Base-by-base conservation (phyloP, 2,888 invertebrate species). In the Metellina segmentata region DNA sequence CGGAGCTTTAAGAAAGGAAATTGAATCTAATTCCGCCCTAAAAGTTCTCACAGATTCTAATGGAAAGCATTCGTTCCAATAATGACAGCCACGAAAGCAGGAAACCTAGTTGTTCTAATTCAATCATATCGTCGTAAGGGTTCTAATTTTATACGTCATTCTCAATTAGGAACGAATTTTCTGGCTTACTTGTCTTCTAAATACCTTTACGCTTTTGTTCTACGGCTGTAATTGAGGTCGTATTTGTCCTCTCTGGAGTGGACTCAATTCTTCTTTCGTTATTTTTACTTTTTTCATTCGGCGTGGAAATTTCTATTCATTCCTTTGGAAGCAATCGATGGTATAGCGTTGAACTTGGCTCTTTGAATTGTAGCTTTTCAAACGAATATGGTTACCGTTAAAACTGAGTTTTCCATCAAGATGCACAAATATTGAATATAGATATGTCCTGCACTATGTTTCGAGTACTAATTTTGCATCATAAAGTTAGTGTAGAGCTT, bases 111-210 rank as follows among this genome's bases (percentile, higher is more conserved):
- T 20, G 79, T 77, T 78, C 83, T 91, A 91, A 91, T 91, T 91
- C 87, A 91, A 91, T 91, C 91, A 91, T 91, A 91, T 87, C 77
- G 87, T 91, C 91, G 91, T 91, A 87, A 91, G 83, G 82, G 72
- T 83, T 91, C 91, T 91, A 91, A 91, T 91, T 91, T 91, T 78
- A 72, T 71, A 87, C 91, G 91, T 91, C 91, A 87, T 78, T 87
- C 87, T 87, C 91, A 91, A 91, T 91, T 91, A 91, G 86, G 87
- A 86, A 83, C 87, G 91, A 79, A 87, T 91, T 87, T 87, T 87
- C 83, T 87, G 71, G 49, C 71, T 79, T 83, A 83, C 83, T 89
- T 72, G 53, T 16, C 83, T 49, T 82, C 75, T 77, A 88, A 91
- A 75, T 75, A 77, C 91, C 78, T 91, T 91, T 83, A 53, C 79